phyloP scores from a whole-genome alignment of 2,888 invertebrate genomes.

The Caenorhabditis sinica region DNA sequence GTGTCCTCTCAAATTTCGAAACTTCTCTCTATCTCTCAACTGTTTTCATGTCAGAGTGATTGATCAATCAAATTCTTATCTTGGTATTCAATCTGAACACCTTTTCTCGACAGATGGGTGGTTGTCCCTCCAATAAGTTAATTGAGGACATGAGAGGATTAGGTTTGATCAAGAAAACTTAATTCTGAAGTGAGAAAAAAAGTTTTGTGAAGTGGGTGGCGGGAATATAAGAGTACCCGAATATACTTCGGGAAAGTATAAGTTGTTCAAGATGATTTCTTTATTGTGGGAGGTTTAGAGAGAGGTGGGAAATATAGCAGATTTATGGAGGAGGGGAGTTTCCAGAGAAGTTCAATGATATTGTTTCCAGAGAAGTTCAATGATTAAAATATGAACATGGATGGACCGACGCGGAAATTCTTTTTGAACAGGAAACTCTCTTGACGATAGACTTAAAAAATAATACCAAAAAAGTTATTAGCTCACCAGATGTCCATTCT shows the following conservation, averaged over 20 bases:
- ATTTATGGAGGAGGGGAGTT: background rate
- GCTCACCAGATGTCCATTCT: too few species aligned
- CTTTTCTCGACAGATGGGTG: slow-evolving; percentile 3
- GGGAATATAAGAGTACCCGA: background rate
- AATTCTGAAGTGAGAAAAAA: background rate
- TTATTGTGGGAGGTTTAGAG: background rate
- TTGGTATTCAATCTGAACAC: slow-evolving; percentile 32
- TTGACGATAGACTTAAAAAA: too few species aligned
- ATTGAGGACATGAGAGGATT: slow-evolving; percentile 53
- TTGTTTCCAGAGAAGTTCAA: too few species aligned
- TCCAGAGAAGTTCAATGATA: background rate
- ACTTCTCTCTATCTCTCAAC: slow-evolving; percentile 20
- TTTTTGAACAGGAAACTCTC: too few species aligned
- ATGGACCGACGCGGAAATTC: too few species aligned
- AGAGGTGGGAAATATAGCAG: background rate
- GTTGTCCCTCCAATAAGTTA: background rate
- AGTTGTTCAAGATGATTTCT: background rate
- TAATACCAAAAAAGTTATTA: too few species aligned
- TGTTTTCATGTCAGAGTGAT: slow-evolving; percentile 53
- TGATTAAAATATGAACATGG: too few species aligned
- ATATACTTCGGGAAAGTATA: background rate
- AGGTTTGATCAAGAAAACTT: slow-evolving; percentile 1
- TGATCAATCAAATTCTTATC: slow-evolving; percentile 47
- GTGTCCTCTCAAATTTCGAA: slow-evolving; percentile 15
- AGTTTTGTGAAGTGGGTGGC: slow-evolving; percentile 1